A percentile compares a stretch with the other conserved stretches of the same genome.
These are phyloP conservation scores for Tetragonula clypearis DNA, from an alignment of 1,140 invertebrate genomes.

Conservation along the genomic window DNA sequence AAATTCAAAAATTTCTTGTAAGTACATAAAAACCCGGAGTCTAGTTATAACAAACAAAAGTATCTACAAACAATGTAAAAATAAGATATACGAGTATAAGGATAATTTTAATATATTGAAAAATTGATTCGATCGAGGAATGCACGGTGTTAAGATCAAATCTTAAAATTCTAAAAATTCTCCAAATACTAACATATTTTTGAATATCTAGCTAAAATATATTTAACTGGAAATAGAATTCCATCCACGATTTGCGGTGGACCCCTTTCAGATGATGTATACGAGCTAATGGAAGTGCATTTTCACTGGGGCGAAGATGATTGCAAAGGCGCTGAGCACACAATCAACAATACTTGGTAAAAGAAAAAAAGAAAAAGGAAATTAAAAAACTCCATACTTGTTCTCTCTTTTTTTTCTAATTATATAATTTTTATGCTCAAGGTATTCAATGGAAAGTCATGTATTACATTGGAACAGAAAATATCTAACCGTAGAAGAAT, in stretches of 20 bases:
- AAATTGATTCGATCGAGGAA: neutral
- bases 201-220: conserved; percentile 52
- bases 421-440: conserved; percentile 16
- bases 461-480: conserved; percentile 90
- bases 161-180: too few relatives aligned
- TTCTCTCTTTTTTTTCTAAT: too few relatives aligned
- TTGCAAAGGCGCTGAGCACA: conserved; percentile 90
- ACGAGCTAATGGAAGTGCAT: conserved; percentile 89
- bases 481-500: conserved; percentile 86
- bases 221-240: conserved; percentile 62
- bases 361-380: neutral
- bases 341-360: conserved; percentile 84
- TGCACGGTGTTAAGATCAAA: neutral
- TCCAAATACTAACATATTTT: neutral
- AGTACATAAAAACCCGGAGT: too few relatives aligned
- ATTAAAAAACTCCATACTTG: neutral
- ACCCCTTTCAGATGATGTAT: conserved; percentile 85
- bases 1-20: too few relatives aligned
- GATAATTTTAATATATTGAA: neutral
- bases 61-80: too few relatives aligned
- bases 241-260: conserved; percentile 81
- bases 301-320: conserved; percentile 92
- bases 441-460: conserved; percentile 89
- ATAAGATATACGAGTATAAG: neutral
- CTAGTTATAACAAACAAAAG: too few relatives aligned